A percentile compares a stretch with the other conserved stretches of the same genome.
Evolutionary conservation across 2,113 vertebrate genomes (phyloP).

Genomic region (Antechinus flavipes): DNA sequence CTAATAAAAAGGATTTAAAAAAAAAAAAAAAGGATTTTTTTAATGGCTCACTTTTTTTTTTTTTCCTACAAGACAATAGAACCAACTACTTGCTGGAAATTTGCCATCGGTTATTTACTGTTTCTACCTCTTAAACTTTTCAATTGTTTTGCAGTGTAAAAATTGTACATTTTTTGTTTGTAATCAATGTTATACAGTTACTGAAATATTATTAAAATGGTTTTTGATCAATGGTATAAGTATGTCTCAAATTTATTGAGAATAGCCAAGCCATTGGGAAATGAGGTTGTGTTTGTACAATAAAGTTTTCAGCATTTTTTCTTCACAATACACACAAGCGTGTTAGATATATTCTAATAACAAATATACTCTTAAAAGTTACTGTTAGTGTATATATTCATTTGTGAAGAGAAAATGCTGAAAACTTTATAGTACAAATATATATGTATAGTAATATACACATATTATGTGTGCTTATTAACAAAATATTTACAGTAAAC

Average conservation of each 20-base stretch:
- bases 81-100: background rate
- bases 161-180: slow-evolving; percentile 81
- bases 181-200: slow-evolving; percentile 63
- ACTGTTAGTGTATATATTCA: background rate
- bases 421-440: background rate
- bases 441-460: background rate
- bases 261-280: background rate
- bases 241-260: slow-evolving; percentile 16
- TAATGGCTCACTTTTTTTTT: slow-evolving; percentile 5
- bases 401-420: background rate
- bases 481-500: slow-evolving; percentile 86
- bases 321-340: too few species aligned
- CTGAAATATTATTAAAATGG: slow-evolving; percentile 65
- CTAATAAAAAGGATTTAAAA: background rate
- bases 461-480: slow-evolving; percentile 84
- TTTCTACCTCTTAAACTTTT: slow-evolving; percentile 72
- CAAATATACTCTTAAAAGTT: too few species aligned
- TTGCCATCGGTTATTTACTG: background rate
- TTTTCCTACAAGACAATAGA: background rate
- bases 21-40: background rate
- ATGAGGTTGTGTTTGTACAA: background rate
- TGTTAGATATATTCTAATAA: too few species aligned
- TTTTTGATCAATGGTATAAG: background rate
- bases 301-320: too few species aligned
- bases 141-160: slow-evolving; percentile 77